phyloP scores from a whole-genome alignment of 2,113 vertebrate genomes.

The Pterocles orientalis region DNA sequence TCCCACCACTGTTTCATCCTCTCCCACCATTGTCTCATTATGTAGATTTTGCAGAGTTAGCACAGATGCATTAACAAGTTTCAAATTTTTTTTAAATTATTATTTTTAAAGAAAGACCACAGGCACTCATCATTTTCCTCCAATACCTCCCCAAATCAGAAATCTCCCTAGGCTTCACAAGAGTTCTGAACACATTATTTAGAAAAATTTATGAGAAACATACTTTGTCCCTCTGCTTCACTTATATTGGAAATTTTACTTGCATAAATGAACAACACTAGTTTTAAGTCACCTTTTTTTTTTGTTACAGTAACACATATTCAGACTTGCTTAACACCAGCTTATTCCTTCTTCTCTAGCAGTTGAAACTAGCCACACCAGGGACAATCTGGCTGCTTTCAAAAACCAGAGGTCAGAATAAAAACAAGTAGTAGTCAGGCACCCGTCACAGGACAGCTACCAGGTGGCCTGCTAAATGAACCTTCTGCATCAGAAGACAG shows the following conservation, averaged over 20 bases:
- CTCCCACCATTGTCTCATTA: not conserved
- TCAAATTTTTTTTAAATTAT: not conserved
- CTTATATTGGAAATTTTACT: not conserved
- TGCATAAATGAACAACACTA: not conserved
- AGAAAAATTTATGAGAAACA: rapidly evolving
- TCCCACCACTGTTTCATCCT: not conserved
- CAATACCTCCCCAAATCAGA: not conserved
- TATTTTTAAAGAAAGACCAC: not conserved
- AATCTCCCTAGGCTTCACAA: not conserved
- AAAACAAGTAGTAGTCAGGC: not conserved
- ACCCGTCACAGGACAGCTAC: not conserved
- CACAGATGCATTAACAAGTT: not conserved
- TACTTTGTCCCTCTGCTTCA: not conserved
- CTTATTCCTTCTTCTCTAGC: not conserved
- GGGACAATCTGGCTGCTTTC: not conserved
- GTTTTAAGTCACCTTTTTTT: not conserved
- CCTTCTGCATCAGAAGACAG: not conserved
- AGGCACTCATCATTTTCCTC: not conserved
- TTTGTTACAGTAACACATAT: not conserved
- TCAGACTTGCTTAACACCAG: not conserved
- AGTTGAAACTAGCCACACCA: not conserved
- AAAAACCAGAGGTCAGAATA: not conserved
- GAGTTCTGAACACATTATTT: not conserved
- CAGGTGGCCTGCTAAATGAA: too few relatives aligned
- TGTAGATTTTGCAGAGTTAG: not conserved